A percentile compares a stretch with the other conserved stretches of the same genome.
These are phyloP conservation scores for Chymomyza fuscimana DNA, from an alignment of 2,888 invertebrate genomes.

Conservation along the genomic window DNA sequence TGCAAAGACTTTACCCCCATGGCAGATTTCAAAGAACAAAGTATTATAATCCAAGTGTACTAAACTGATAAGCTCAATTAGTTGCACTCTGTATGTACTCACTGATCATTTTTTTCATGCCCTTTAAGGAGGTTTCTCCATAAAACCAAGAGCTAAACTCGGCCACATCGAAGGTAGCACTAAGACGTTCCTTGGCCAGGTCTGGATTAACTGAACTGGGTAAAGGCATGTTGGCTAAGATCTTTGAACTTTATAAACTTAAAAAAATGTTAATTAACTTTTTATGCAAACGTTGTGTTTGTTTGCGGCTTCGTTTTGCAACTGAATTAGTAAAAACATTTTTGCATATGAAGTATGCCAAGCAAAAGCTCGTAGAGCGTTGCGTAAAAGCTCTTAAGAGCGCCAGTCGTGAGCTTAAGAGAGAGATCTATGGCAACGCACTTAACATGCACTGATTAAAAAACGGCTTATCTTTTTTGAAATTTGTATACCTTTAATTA, in stretches of 20 bases:
- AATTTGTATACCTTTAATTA: not conserved
- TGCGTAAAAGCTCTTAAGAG: not conserved
- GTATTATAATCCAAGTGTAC: not conserved
- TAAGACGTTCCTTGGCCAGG: constrained; percentile 43
- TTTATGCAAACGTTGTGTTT: not conserved
- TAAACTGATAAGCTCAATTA: not conserved
- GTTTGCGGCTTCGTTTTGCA: not conserved
- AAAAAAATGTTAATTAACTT: not conserved
- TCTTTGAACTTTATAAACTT: constrained; percentile 1
- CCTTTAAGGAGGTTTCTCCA: constrained; percentile 85
- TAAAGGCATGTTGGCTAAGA: constrained; percentile 19
- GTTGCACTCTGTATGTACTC: constrained; percentile 14
- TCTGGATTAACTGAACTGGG: constrained; percentile 45
- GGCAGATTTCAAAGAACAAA: not conserved
- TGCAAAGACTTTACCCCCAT: not conserved
- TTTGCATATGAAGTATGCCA: not conserved
- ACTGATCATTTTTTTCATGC: constrained; percentile 81
- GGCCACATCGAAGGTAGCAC: constrained; percentile 82
- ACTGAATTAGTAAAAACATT: not conserved
- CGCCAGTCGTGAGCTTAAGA: too few relatives aligned
- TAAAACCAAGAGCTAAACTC: constrained; percentile 89
- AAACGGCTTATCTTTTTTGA: not conserved
- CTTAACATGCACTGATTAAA: not conserved
- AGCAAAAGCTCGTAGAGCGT: not conserved
- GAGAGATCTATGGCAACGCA: too few relatives aligned